A percentile compares a stretch with the other conserved stretches of the same genome.
Evolutionary conservation across 2,113 vertebrate genomes (phyloP).

Genomic region (Coptodon rendalli): DNA sequence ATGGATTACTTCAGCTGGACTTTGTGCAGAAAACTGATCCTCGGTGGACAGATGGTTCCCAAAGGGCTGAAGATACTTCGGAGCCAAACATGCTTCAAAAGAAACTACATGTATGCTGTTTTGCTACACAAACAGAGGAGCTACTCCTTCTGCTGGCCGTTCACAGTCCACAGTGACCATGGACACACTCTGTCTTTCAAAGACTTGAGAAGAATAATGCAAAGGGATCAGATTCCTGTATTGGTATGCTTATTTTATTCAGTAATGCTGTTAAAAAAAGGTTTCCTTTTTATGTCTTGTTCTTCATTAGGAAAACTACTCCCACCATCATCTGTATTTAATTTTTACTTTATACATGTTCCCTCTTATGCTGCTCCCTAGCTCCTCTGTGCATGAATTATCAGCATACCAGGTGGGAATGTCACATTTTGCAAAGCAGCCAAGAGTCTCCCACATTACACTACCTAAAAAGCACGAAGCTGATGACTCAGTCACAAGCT

Average conservation of each 20-base stretch:
- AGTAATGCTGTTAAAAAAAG: not conserved
- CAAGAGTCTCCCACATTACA: not conserved
- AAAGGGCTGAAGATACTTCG: not conserved
- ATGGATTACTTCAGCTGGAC: not conserved
- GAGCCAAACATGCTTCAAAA: not conserved
- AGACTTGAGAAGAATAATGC: not conserved
- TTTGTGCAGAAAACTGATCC: not conserved
- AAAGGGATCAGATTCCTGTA: not conserved
- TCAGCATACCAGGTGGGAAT: not conserved
- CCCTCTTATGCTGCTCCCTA: not conserved
- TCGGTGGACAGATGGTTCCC: not conserved
- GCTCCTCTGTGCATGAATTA: not conserved
- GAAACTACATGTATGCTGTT: not conserved
- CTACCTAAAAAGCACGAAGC: not conserved
- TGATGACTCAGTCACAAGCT: not conserved
- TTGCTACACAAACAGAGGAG: not conserved
- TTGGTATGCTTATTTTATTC: conserved; percentile 24
- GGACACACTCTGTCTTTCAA: not conserved
- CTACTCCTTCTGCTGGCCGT: not conserved
- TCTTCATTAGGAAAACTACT: not conserved
- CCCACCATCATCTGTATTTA: not conserved
- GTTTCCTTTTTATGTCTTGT: not conserved
- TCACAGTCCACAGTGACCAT: not conserved
- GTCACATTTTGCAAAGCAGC: not conserved
- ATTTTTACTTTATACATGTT: not conserved